A percentile compares a stretch with the other conserved stretches of the same genome.
These are phyloP conservation scores for Phyllotis vaccarum DNA, from an alignment of 2,797 vertebrate genomes.

Conservation along the genomic window DNA sequence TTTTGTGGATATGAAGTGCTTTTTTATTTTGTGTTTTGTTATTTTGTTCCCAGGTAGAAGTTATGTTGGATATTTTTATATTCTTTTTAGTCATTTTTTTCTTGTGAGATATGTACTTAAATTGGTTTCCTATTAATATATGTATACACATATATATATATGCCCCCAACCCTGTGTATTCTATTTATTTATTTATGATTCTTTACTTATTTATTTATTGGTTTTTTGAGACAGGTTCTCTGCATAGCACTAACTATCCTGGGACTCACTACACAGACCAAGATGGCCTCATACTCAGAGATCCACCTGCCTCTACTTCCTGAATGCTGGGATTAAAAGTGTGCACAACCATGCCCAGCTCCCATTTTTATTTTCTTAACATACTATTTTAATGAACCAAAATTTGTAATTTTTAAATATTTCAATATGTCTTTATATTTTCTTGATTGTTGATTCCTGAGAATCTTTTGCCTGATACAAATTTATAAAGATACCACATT, in stretches of 20 bases:
- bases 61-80: neutral
- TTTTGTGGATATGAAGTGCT: neutral
- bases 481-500: neutral
- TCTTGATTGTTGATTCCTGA: neutral
- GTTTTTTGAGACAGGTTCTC: neutral
- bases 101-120: constrained; percentile 9
- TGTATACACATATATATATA: neutral
- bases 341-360: neutral
- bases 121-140: neutral
- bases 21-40: neutral
- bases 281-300: neutral
- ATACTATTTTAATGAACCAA: neutral
- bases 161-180: neutral
- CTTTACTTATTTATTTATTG: neutral
- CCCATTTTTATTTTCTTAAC: neutral
- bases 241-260: neutral
- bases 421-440: neutral
- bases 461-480: neutral
- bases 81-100: constrained; percentile 12
- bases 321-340: neutral
- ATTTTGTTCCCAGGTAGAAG: neutral
- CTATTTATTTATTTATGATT: neutral
- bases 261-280: neutral
- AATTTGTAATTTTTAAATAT: constrained; percentile 12
- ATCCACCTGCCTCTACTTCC: neutral